Percentiles rank a stretch among this genome's conserved stretches.
Evolutionary conservation across 2,797 vertebrate genomes (phyloP).

Genomic region (Tragopan temminckii): DNA sequence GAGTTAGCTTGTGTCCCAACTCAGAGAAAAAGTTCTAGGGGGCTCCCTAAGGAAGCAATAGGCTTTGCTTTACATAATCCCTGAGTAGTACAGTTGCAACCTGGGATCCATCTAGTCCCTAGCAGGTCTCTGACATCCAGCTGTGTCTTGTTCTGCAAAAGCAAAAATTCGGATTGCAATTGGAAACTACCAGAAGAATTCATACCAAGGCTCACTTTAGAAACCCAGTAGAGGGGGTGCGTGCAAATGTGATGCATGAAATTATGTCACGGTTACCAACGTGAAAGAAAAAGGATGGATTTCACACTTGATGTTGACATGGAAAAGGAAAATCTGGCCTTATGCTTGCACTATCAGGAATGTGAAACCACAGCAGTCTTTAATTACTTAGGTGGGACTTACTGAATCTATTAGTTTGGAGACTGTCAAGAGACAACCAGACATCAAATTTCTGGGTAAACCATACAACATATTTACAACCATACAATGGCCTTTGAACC

Average conservation of each 20-base stretch:
- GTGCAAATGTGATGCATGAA: not conserved
- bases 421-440: not conserved
- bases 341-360: not conserved
- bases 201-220: not conserved
- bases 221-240: not conserved
- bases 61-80: not conserved
- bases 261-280: not conserved
- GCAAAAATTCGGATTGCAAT: not conserved
- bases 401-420: not conserved
- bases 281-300: not conserved
- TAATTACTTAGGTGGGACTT: not conserved
- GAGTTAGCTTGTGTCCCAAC: not conserved
- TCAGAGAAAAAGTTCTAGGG: not conserved
- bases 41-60: not conserved
- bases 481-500: not conserved
- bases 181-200: not conserved
- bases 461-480: not conserved
- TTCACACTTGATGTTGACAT: not conserved
- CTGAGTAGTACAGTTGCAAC: too few relatives aligned
- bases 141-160: not conserved
- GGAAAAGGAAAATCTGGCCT: not conserved
- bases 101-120: not conserved
- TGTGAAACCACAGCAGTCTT: not conserved
- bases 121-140: not conserved
- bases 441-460: not conserved